phyloP scores from a whole-genome alignment of 2,797 vertebrate species.

The Crenuchus spilurus region DNA sequence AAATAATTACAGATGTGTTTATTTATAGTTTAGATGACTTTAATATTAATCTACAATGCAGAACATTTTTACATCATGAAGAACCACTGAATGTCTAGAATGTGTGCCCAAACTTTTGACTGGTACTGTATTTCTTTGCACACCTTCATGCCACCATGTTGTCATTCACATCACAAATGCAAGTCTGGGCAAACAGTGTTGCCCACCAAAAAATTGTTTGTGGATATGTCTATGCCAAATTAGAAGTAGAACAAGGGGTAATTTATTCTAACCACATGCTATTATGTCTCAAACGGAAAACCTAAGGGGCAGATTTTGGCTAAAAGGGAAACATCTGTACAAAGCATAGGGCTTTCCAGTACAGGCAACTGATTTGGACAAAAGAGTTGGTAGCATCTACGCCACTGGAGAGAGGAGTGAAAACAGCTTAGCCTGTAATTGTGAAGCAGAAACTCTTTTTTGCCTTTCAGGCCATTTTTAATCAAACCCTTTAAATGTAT shows the following conservation, averaged over 20 bases:
- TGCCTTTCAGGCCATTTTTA: no score
- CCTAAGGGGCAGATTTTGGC: slow-evolving; percentile 31
- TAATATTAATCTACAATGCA: no score
- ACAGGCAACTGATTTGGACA: slow-evolving; percentile 22
- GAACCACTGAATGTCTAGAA: no score
- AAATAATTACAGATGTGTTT: no score
- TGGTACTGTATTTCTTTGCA: no score
- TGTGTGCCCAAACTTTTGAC: no score
- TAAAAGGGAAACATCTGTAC: slow-evolving; percentile 55
- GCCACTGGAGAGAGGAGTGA: not conserved
- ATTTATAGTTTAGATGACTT: no score
- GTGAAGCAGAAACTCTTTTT: no score
- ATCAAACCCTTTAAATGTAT: no score
- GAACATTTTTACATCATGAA: no score
- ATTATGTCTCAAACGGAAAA: slow-evolving; percentile 50
- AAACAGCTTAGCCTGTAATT: slow-evolving; percentile 13
- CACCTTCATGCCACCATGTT: no score
- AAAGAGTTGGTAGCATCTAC: not conserved
- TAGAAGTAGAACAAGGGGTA: slow-evolving; percentile 44
- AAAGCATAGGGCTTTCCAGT: slow-evolving; percentile 25
- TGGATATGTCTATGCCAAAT: slow-evolving; percentile 36
- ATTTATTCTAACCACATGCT: slow-evolving; percentile 56
- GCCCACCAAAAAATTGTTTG: not conserved
- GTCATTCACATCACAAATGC: not conserved
- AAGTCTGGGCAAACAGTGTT: slow-evolving; percentile 16